Evolutionary conservation across 1,140 invertebrate genomes (phyloP).

Genomic region (Ceratosolen fusciceps): DNA sequence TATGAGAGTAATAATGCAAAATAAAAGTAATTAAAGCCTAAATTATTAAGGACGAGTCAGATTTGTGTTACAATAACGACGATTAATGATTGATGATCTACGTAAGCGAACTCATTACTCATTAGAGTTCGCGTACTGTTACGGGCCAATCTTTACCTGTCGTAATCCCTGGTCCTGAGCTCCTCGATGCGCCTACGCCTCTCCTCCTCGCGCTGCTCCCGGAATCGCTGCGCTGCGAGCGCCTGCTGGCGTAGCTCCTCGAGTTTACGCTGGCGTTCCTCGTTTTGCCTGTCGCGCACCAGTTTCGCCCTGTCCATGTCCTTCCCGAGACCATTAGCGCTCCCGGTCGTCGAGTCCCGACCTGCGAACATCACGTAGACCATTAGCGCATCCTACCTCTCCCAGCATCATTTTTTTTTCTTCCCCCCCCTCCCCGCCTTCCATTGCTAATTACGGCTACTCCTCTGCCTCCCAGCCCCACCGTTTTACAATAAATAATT

Average conservation of each 20-base stretch:
- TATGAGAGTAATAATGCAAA: no score
- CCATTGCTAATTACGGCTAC: neutral
- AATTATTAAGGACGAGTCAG: no score
- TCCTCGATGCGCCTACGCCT: constrained; percentile 84
- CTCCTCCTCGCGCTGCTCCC: constrained; percentile 90
- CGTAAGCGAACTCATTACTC: no score
- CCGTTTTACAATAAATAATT: no score
- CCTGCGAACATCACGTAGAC: constrained; percentile 1
- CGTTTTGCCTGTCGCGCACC: constrained; percentile 86
- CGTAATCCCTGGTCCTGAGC: constrained; percentile 81
- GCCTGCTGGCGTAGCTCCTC: constrained; percentile 90
- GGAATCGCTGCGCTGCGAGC: constrained; percentile 86
- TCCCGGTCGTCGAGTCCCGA: constrained; percentile 26
- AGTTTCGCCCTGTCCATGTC: constrained; percentile 67
- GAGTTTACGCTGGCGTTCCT: constrained; percentile 86
- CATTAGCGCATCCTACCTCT: neutral
- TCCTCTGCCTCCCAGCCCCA: no score
- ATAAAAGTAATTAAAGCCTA: no score
- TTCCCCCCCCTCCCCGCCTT: neutral
- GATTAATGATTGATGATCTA: no score
- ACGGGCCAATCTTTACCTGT: constrained; percentile 70
- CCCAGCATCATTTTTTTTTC: neutral
- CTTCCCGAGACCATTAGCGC: constrained; percentile 10
- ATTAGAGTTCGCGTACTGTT: no score
- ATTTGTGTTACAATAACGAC: no score